phyloP scores from a whole-genome alignment of 2,113 vertebrate species.

The Tapirus terrestris region DNA sequence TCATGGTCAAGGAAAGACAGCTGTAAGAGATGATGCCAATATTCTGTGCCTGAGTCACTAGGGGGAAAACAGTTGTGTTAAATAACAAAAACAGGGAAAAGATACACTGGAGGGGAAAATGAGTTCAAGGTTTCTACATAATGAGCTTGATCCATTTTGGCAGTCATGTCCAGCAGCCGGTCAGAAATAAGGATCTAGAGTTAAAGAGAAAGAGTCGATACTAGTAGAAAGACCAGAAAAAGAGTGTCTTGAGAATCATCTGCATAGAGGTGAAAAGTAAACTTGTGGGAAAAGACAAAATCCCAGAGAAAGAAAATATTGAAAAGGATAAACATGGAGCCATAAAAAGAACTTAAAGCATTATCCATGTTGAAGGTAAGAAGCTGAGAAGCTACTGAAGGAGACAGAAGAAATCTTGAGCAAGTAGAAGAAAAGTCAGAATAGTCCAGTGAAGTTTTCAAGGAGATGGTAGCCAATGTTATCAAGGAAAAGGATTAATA shows the following conservation, averaged over 20 bases:
- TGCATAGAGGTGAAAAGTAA: neutral
- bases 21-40: neutral
- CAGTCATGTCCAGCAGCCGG: neutral
- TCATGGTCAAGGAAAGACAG: neutral
- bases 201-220: neutral
- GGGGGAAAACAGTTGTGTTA: neutral
- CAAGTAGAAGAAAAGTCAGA: neutral
- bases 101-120: neutral
- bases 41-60: neutral
- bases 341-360: neutral
- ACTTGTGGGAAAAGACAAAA: neutral
- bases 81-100: neutral
- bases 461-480: neutral
- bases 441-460: neutral
- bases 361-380: neutral
- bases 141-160: neutral
- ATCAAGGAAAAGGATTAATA: neutral
- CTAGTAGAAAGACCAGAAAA: neutral
- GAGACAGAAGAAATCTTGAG: neutral
- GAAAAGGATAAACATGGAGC: neutral
- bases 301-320: neutral
- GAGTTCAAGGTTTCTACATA: neutral
- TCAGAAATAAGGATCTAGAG: neutral
- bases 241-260: neutral
- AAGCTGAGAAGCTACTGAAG: neutral